A percentile compares a stretch with the other conserved stretches of the same genome.
Evolutionary conservation across 2,888 invertebrate species (phyloP).

Genomic region (Sphaerophoria taeniata): DNA sequence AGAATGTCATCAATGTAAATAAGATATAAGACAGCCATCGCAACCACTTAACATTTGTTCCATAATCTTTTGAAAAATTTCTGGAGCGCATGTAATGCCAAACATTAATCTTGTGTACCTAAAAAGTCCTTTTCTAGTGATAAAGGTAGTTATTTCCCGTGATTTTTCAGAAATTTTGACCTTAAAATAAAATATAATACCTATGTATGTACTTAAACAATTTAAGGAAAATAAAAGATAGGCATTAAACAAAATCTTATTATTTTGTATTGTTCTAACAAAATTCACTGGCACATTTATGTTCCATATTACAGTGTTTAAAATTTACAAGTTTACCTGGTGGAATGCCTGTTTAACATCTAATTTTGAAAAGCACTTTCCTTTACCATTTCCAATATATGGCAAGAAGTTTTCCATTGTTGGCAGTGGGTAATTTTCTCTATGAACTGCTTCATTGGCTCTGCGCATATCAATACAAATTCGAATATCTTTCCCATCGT

Average conservation of each 20-base stretch:
- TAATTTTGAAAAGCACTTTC: constrained; percentile 76
- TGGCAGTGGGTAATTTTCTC: constrained; percentile 32
- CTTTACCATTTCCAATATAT: constrained; percentile 19
- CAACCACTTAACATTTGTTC: constrained; percentile 75
- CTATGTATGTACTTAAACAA: too few species aligned
- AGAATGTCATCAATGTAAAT: constrained; percentile 80
- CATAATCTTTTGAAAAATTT: constrained; percentile 80
- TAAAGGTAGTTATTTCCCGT: constrained; percentile 46
- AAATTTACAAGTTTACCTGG: too few species aligned
- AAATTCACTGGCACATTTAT: too few species aligned
- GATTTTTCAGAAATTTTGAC: constrained; percentile 75
- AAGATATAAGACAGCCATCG: constrained; percentile 77
- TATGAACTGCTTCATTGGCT: constrained; percentile 22
- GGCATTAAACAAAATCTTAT: too few species aligned
- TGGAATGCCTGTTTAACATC: constrained; percentile 74
- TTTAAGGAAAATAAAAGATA: too few species aligned
- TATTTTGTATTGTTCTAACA: too few species aligned
- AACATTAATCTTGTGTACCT: constrained; percentile 77
- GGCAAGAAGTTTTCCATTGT: constrained; percentile 34
- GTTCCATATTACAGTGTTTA: too few species aligned
- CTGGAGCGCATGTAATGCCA: constrained; percentile 80
- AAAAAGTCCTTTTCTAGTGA: constrained; percentile 75
- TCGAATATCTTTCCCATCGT: constrained; percentile 6
- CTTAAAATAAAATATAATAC: too few species aligned
- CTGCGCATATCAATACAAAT: constrained; percentile 22